Evolutionary conservation across 2,797 vertebrate species (phyloP).

Genomic region (Cossypha dichroa): DNA sequence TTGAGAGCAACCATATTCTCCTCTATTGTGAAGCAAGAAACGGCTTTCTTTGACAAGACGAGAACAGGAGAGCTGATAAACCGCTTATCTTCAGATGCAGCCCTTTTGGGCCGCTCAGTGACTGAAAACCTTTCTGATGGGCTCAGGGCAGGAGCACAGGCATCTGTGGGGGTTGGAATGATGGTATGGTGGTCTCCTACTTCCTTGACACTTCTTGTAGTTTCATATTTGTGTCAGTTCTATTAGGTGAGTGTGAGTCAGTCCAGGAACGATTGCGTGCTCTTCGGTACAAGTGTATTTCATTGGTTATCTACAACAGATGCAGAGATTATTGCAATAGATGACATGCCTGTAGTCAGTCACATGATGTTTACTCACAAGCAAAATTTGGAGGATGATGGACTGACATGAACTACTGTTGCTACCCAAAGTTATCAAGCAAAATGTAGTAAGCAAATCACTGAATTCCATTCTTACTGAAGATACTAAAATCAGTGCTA

Average conservation of each 20-base stretch:
- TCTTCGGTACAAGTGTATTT: neutral
- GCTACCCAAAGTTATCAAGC: neutral
- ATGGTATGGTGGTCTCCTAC: constrained; percentile 81
- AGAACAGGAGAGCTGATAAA: constrained; percentile 96
- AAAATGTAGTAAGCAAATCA: neutral
- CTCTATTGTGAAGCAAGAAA: constrained; percentile 92
- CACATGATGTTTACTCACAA: neutral
- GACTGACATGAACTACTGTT: neutral
- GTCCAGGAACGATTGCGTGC: neutral
- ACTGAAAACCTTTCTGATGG: constrained; percentile 97
- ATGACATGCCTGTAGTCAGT: neutral
- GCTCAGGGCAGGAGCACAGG: constrained; percentile 90
- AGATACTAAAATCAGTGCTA: neutral
- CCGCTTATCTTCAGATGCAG: constrained; percentile 91
- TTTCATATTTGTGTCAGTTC: neutral
- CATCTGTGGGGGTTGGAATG: constrained; percentile 90
- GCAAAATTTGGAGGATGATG: neutral
- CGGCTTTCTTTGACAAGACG: constrained; percentile 94
- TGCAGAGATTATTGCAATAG: neutral
- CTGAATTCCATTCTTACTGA: neutral
- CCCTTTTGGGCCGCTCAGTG: constrained; percentile 86
- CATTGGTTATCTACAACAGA: neutral
- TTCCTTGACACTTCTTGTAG: neutral
- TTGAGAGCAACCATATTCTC: constrained; percentile 88
- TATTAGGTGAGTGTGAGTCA: neutral